Conservation (phyloP, 2,888 invertebrate species). For the Caenorhabditis imperialis region DNA sequence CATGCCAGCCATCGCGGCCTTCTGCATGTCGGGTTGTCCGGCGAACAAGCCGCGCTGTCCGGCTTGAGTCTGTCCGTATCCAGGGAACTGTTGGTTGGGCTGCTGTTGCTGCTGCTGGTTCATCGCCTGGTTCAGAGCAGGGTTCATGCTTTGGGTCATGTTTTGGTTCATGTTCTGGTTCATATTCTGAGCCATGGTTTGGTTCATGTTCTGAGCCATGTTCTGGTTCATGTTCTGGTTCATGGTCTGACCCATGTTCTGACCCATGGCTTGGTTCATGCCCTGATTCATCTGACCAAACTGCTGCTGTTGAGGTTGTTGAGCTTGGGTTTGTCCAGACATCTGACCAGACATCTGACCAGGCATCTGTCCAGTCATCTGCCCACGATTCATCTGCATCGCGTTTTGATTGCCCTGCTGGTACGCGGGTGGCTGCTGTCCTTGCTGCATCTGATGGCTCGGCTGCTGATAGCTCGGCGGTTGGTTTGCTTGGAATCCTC, state of each 20-base stretch:
- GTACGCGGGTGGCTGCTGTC: conserved; percentile 20
- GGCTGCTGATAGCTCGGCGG: conserved; percentile 32
- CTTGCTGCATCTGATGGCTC: conserved; percentile 25
- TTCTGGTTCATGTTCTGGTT: conserved; percentile 3
- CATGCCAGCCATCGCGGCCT: conserved; percentile 16
- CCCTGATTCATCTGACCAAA: conserved; percentile 13
- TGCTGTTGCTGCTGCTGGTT: conserved; percentile 15
- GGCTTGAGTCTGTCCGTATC: not conserved
- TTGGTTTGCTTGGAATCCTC: conserved; percentile 7
- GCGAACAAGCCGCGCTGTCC: conserved; percentile 11
- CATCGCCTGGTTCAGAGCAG: too few species aligned
- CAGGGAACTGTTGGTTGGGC: conserved; percentile 26
- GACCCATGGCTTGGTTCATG: conserved; percentile 8
- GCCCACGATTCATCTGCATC: conserved; percentile 47
- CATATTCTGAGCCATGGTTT: not conserved
- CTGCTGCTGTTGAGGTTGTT: conserved; percentile 10
- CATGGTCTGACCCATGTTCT: not conserved
- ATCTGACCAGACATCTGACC: too few species aligned
- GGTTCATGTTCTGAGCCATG: not conserved
- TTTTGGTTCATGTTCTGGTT: not conserved
- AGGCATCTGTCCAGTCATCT: conserved; percentile 13
- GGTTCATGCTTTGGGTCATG: too few species aligned
- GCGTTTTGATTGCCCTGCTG: conserved; percentile 30
- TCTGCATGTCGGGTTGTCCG: conserved; percentile 7
- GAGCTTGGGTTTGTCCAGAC: conserved; percentile 7